phyloP scores from a whole-genome alignment of 2,113 vertebrate genomes.

The Thryonomys swinderianus region DNA sequence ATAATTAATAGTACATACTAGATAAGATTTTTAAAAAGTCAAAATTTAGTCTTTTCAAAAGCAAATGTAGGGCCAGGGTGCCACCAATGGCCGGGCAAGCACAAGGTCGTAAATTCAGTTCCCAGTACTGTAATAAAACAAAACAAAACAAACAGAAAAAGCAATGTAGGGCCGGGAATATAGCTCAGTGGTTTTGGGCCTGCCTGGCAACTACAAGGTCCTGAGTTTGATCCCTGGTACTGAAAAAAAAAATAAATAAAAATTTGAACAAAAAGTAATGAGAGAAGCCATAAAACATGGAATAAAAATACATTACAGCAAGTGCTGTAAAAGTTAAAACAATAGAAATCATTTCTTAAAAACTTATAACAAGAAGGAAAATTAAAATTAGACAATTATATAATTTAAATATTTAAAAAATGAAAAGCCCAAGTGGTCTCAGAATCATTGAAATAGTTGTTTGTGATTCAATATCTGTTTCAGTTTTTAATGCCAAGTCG shows the following conservation, averaged over 20 bases:
- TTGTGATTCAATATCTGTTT: background rate
- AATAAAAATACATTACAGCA: background rate
- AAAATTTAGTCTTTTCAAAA: background rate
- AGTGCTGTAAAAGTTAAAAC: background rate
- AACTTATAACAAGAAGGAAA: background rate
- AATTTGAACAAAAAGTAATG: background rate
- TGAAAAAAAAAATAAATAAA: background rate
- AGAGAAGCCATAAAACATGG: background rate
- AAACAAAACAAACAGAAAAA: too few species aligned
- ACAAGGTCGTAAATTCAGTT: too few species aligned
- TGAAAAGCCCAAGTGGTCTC: background rate
- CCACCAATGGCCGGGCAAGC: too few species aligned
- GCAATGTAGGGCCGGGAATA: too few species aligned
- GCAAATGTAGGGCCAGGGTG: background rate
- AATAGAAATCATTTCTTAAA: background rate
- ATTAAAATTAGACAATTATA: background rate
- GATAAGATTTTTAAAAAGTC: background rate
- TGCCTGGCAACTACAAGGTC: too few species aligned
- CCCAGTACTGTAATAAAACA: too few species aligned
- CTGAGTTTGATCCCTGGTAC: too few species aligned
- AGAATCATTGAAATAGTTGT: background rate
- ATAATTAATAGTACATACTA: background rate
- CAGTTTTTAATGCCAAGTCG: background rate
- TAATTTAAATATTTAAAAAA: background rate
- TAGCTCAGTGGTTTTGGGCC: too few species aligned